phyloP scores from a whole-genome alignment of 2,113 vertebrate species.

The Carassius auratus region DNA sequence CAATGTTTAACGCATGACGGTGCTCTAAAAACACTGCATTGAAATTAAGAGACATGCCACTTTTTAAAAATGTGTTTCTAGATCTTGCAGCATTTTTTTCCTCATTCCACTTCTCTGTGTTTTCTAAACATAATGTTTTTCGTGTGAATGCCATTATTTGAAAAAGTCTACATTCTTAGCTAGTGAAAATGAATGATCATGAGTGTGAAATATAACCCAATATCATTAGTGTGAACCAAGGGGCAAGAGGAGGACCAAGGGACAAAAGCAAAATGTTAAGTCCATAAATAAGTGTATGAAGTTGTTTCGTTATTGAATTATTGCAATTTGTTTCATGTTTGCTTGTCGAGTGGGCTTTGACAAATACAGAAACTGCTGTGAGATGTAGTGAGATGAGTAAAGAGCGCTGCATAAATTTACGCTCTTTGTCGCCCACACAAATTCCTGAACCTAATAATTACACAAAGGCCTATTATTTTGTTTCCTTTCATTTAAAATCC shows the following conservation, averaged over 20 bases:
- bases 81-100: background rate
- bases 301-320: background rate
- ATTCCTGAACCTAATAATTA: constrained; percentile 6
- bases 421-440: constrained; percentile 9
- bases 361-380: constrained; percentile 8
- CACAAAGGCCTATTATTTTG: constrained; percentile 10
- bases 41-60: background rate
- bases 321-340: background rate
- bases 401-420: constrained; percentile 5
- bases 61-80: background rate
- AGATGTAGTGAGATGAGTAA: constrained; percentile 4
- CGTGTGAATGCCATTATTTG: background rate
- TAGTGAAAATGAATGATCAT: background rate
- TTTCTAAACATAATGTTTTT: background rate
- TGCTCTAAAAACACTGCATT: background rate
- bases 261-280: background rate
- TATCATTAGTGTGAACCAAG: background rate
- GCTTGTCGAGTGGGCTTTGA: background rate
- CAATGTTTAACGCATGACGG: too few relatives aligned
- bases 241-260: background rate
- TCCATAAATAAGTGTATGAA: background rate
- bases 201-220: background rate
- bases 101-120: background rate
- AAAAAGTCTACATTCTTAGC: background rate
- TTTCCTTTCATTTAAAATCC: background rate